These are phyloP conservation scores for Trogon surrucura DNA, from an alignment of 2,113 vertebrate genomes.

Conservation along the genomic window DNA sequence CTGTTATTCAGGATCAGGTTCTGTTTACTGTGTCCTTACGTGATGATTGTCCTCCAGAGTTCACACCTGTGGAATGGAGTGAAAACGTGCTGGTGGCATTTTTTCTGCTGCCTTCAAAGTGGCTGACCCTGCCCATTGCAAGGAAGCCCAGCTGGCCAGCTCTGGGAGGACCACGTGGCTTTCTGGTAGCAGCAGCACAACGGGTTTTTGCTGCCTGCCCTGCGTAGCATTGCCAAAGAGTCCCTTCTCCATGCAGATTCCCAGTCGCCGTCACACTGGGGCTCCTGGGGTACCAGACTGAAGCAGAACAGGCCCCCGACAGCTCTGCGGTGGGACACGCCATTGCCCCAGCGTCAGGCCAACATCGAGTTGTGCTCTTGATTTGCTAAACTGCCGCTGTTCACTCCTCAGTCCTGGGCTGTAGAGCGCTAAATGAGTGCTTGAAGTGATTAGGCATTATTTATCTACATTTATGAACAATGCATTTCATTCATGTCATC, in stretches of 20 bases:
- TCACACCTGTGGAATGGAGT: background rate
- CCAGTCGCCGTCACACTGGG: background rate
- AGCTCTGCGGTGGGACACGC: background rate
- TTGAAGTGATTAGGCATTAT: background rate
- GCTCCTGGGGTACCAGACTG: background rate
- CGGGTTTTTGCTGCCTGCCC: background rate
- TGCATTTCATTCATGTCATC: conserved; percentile 41
- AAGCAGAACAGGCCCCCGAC: background rate
- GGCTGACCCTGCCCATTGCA: background rate
- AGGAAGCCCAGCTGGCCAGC: background rate
- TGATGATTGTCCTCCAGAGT: background rate
- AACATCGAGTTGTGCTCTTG: background rate
- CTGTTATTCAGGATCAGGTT: background rate
- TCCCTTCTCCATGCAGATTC: background rate
- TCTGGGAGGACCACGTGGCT: accelerated
- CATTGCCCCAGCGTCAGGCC: background rate
- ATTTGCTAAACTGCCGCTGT: background rate
- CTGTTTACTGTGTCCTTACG: background rate
- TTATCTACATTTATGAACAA: conserved; percentile 35
- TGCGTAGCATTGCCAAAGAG: background rate
- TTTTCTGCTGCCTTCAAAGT: background rate
- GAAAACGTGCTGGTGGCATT: background rate
- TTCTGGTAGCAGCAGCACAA: accelerated
- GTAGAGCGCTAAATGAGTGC: background rate
- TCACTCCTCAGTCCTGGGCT: background rate